Percentiles rank a stretch among this genome's conserved stretches.
These are phyloP conservation scores for Parnassius orleans DNA, from an alignment of 2,888 invertebrate genomes.

Conservation along the genomic window DNA sequence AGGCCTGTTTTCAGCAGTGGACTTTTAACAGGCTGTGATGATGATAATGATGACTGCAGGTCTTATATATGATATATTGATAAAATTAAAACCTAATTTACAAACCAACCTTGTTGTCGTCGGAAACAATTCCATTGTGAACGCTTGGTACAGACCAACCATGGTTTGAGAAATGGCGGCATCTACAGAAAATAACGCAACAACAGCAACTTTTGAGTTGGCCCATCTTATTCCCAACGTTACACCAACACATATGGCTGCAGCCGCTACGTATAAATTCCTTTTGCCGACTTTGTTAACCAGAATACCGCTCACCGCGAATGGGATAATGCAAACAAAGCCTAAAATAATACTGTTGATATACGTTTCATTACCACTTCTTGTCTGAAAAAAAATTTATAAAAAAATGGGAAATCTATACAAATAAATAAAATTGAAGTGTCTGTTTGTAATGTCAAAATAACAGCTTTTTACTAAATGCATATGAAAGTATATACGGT, in stretches of 20 bases:
- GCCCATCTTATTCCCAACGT: constrained; percentile 50
- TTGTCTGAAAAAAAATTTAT: constrained; percentile 40
- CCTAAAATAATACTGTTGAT: constrained; percentile 63
- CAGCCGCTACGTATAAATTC: constrained; percentile 40
- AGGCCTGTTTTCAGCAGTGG: too few relatives aligned
- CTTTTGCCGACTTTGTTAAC: constrained; percentile 62
- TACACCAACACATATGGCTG: constrained; percentile 37
- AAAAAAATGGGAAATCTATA: too few relatives aligned
- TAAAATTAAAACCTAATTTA: not conserved
- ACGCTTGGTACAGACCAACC: constrained; percentile 50
- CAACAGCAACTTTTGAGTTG: constrained; percentile 44
- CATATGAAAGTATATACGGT: too few relatives aligned
- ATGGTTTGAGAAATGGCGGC: constrained; percentile 47
- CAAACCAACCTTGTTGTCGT: constrained; percentile 51
- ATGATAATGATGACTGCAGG: too few relatives aligned
- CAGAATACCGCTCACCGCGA: constrained; percentile 41
- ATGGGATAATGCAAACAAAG: constrained; percentile 34
- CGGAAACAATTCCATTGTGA: constrained; percentile 55
- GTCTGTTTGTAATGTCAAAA: too few relatives aligned
- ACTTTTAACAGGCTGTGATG: too few relatives aligned
- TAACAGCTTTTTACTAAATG: too few relatives aligned
- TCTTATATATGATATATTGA: too few relatives aligned
- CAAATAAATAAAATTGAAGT: too few relatives aligned
- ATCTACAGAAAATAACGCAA: constrained; percentile 47
- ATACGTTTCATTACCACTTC: constrained; percentile 59